Percentiles rank a stretch among this genome's conserved stretches.
Conservation (phyloP, 2,797 vertebrate genomes). For the Miichthys miiuy region DNA sequence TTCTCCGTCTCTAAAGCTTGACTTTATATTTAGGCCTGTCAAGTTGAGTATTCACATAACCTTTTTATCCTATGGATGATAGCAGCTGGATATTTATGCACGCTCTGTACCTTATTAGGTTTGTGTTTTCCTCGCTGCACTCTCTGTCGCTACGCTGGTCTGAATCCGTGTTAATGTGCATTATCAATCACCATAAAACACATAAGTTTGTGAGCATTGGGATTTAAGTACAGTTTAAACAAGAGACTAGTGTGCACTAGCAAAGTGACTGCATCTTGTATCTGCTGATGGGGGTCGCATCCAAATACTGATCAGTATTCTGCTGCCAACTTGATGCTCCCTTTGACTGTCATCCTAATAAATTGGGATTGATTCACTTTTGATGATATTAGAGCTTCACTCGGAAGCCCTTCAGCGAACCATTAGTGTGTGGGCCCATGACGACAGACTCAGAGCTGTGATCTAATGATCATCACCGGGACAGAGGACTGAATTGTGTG, state of each 20-base stretch:
- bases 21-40: constrained; percentile 56
- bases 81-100: constrained; percentile 44
- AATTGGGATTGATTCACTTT: constrained; percentile 69
- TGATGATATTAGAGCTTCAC: constrained; percentile 64
- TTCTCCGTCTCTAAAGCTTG: constrained; percentile 15
- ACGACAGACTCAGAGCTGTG: constrained; percentile 52
- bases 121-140: constrained; percentile 37
- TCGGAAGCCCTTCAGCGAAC: constrained; percentile 49
- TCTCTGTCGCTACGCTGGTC: constrained; percentile 36
- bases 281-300: constrained; percentile 53
- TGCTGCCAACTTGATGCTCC: constrained; percentile 57
- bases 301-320: constrained; percentile 65
- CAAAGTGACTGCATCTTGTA: constrained; percentile 33
- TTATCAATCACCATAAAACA: constrained; percentile 68
- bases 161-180: constrained; percentile 55
- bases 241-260: constrained; percentile 12
- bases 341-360: constrained; percentile 68
- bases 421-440: constrained; percentile 49
- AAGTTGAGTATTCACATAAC: constrained; percentile 33
- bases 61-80: constrained; percentile 24
- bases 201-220: constrained; percentile 16
- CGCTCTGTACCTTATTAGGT: constrained; percentile 39
- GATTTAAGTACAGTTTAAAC: constrained; percentile 52
- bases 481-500: constrained; percentile 31
- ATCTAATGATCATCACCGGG: constrained; percentile 57